Conservation (phyloP, 2,797 vertebrate genomes). For the Sebastes kiyomatsui region DNA sequence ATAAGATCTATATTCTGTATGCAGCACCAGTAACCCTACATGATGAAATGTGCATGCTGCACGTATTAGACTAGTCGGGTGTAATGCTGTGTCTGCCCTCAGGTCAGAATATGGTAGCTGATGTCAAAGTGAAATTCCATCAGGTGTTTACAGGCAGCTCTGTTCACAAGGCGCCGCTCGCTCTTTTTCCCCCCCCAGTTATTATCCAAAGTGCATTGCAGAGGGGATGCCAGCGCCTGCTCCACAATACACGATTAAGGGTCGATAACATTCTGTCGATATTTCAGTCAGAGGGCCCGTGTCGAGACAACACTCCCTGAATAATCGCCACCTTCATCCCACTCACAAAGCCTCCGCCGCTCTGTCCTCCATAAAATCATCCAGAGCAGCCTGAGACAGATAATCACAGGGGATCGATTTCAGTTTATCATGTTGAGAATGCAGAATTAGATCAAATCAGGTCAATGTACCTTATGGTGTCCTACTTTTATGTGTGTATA, state of each 20-base stretch:
- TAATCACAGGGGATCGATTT: constrained; percentile 60
- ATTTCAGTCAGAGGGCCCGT: constrained; percentile 46
- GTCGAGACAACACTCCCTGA: constrained; percentile 37
- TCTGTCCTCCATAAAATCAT: constrained; percentile 30
- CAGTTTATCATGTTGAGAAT: constrained; percentile 53
- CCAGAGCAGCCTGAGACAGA: constrained; percentile 26
- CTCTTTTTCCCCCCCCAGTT: constrained; percentile 10
- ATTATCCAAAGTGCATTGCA: constrained; percentile 47
- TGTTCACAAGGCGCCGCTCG: constrained; percentile 10
- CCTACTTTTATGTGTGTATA: not conserved
- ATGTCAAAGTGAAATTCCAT: constrained; percentile 31
- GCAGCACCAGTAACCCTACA: not conserved
- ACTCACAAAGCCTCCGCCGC: constrained; percentile 30
- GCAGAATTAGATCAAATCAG: constrained; percentile 47
- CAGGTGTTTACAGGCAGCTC: constrained; percentile 32
- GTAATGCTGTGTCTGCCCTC: constrained; percentile 2
- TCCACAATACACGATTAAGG: constrained; percentile 38
- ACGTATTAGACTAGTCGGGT: not conserved
- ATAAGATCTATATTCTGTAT: not conserved
- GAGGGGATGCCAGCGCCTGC: constrained; percentile 2
- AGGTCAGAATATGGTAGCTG: constrained; percentile 20
- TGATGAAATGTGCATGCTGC: constrained; percentile 9
- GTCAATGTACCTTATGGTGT: not conserved
- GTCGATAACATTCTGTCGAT: constrained; percentile 46
- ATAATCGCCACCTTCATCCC: constrained; percentile 48